Evolutionary conservation across 1,140 invertebrate species (phyloP).

Genomic region (Drosophila baimaii): DNA sequence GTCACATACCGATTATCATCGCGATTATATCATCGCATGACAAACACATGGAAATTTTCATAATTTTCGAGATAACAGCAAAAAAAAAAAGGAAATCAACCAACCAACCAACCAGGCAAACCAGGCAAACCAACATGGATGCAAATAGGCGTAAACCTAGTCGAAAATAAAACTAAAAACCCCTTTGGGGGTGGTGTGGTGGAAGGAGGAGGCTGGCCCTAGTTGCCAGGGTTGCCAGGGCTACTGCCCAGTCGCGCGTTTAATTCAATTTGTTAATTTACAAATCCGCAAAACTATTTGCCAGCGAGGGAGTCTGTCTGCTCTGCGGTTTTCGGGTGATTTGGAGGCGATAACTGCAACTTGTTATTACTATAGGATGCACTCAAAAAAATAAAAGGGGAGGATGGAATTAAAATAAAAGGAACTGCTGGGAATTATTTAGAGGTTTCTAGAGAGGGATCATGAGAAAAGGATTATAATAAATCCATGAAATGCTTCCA

Average conservation of each 20-base stretch:
- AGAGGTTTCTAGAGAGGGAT: too few species aligned
- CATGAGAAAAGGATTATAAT: too few species aligned
- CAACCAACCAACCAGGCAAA: background rate
- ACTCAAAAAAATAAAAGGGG: conserved; percentile 3
- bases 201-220: background rate
- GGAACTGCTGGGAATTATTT: too few species aligned
- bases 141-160: conserved; percentile 39
- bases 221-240: conserved; percentile 24
- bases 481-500: too few species aligned
- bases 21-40: conserved; percentile 57
- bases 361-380: conserved; percentile 61
- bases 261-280: conserved; percentile 83
- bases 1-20: conserved; percentile 49
- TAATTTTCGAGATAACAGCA: conserved; percentile 45
- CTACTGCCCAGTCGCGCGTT: conserved; percentile 66
- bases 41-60: conserved; percentile 74
- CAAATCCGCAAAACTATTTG: conserved; percentile 82
- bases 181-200: too few species aligned
- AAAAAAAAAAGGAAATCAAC: conserved; percentile 16
- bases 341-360: conserved; percentile 59
- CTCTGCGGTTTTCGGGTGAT: conserved; percentile 57
- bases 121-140: conserved; percentile 17
- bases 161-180: conserved; percentile 47
- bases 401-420: too few species aligned
- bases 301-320: conserved; percentile 63